Conservation (phyloP, 2,888 invertebrate genomes). For the Chirona hameri region DNA sequence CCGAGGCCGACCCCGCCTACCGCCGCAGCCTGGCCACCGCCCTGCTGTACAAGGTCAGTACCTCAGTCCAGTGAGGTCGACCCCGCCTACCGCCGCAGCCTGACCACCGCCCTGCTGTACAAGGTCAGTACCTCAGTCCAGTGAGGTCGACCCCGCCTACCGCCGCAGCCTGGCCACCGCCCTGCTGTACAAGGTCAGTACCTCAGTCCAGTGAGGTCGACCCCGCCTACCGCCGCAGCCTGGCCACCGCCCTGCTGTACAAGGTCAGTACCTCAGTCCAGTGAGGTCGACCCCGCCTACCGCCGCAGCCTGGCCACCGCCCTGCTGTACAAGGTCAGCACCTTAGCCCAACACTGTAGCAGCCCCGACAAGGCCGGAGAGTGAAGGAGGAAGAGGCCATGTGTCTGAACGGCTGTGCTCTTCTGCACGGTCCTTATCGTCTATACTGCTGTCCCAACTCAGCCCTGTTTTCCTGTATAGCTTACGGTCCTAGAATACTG, state of each 20-base stretch:
- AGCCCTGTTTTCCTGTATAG: no score
- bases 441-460: no score
- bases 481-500: no score
- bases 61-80: slow-evolving; percentile 57
- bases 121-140: slow-evolving; percentile 57
- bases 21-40: slow-evolving; percentile 67
- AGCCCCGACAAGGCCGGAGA: not conserved
- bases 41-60: slow-evolving; percentile 71
- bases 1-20: slow-evolving; percentile 65
- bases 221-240: slow-evolving; percentile 63
- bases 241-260: slow-evolving; percentile 74
- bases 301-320: slow-evolving; percentile 68
- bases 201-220: slow-evolving; percentile 57
- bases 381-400: no score
- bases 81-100: slow-evolving; percentile 63
- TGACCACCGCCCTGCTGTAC: slow-evolving; percentile 74
- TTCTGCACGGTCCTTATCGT: no score
- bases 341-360: not conserved
- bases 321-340: slow-evolving; percentile 71
- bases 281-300: no score
- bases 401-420: no score
- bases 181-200: slow-evolving; percentile 71
- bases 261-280: slow-evolving; percentile 57
- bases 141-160: slow-evolving; percentile 65
- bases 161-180: slow-evolving; percentile 67